These are phyloP conservation scores for Trypoxylus dichotomus DNA, from an alignment of 1,140 invertebrate genomes.

Conservation along the genomic window DNA sequence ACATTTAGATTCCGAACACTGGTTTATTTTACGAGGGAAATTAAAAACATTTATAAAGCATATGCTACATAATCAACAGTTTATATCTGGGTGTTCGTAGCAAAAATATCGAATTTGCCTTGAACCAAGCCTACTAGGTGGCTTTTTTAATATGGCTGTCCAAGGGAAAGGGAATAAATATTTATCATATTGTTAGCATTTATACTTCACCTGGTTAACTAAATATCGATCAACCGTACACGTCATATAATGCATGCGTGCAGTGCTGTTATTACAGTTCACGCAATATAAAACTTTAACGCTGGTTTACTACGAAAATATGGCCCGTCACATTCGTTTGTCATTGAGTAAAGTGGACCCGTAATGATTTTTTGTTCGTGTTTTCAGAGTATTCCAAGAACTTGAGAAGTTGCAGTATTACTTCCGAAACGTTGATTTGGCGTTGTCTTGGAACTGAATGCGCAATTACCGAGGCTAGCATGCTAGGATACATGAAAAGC, in stretches of 20 bases:
- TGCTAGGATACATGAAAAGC: too few species aligned
- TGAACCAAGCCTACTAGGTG: not conserved
- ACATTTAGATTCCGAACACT: too few species aligned
- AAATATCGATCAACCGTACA: not conserved
- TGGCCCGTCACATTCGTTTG: not conserved
- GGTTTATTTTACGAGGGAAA: not conserved
- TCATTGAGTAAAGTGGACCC: not conserved
- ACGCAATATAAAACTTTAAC: conserved; percentile 3
- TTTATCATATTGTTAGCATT: not conserved
- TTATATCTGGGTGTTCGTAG: not conserved
- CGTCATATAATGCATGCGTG: conserved; percentile 5
- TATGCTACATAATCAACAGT: not conserved
- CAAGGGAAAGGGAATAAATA: not conserved
- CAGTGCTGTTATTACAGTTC: not conserved
- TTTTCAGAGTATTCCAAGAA: not conserved
- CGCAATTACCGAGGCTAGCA: too few species aligned
- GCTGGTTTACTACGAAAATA: not conserved
- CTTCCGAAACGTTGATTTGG: too few species aligned
- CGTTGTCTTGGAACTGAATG: too few species aligned
- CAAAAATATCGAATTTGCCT: not conserved
- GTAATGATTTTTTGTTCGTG: not conserved
- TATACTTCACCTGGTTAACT: not conserved
- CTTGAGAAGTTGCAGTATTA: not conserved
- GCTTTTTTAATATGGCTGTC: not conserved
- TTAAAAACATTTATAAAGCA: not conserved